Evolutionary conservation across 1,140 invertebrate genomes (phyloP), one percentile per base, ranked within the genome.

Genomic region (Pygmarrhopalites habei): DNA sequence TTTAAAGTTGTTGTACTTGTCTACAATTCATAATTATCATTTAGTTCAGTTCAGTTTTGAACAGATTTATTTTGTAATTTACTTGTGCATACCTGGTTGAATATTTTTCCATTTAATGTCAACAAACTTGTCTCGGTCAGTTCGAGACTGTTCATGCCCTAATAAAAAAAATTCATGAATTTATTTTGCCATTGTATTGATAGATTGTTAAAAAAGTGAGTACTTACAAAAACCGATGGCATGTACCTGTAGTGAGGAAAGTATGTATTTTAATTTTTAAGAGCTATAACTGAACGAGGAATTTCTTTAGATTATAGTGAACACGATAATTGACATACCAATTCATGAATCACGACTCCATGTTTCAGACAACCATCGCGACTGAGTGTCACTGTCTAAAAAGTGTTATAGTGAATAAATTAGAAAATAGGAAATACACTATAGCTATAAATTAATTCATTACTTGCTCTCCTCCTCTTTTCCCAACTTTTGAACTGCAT

Each of bases 401-500:
- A 39, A 25, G 23, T 49, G 19, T 21, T 10, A 25, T 14, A 21
- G 10, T 49, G 15, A 55, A 35, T n/a, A 55, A 32, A 30, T 32
- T 64, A 32, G n/a, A n/a, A 5, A 35, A 35, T 7, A 35, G 15
- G 5, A 5, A 35, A 35, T 7, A 35, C 32, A 35, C 15, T 35
- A 7, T 35, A 35, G 15, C 32, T 35, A 15, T 35, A 35, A 35
- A 15, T 15, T 47, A 21, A 63, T 19, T 29, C 53, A 63, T n/a
- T 62, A 74, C 72, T 71, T 64, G 62, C n/a, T 51, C 25, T n/a
- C 62, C 62, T 17, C 62, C 62, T 5, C 46, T 2, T 44, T 55
- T 59, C 28, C 62, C 62, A 32, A 64, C 62, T 64, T 60, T 64
- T 1, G 57, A 60, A 49, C 47, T 53, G 51, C 62, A 64, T 25